Conservation (phyloP, 1,140 invertebrate genomes). For the Neodiprion lecontei region DNA sequence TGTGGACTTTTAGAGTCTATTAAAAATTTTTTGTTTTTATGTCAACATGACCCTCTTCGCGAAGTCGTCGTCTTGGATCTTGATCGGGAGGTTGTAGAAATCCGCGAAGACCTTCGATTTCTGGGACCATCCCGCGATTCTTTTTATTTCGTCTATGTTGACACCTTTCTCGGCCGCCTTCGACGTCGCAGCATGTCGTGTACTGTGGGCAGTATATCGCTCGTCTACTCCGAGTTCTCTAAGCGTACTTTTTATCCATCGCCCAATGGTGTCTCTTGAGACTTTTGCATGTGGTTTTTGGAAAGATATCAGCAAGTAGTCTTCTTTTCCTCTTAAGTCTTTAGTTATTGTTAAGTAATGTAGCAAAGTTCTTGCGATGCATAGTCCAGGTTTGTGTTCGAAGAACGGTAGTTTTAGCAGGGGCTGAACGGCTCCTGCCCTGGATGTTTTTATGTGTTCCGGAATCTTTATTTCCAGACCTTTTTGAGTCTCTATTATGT, state of each 20-base stretch:
- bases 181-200: slow-evolving; percentile 38
- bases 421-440: slow-evolving; percentile 18
- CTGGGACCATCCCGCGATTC: slow-evolving; percentile 36
- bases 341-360: slow-evolving; percentile 17
- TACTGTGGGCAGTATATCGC: slow-evolving; percentile 32
- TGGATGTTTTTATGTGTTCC: slow-evolving; percentile 27
- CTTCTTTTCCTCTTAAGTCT: slow-evolving; percentile 15
- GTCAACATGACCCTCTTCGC: no score
- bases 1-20: no score
- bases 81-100: not conserved
- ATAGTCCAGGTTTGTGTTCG: slow-evolving; percentile 18
- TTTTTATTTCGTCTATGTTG: slow-evolving; percentile 31
- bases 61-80: no score
- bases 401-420: slow-evolving; percentile 13
- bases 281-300: slow-evolving; percentile 29
- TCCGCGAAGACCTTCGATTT: slow-evolving; percentile 29
- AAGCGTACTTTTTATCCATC: slow-evolving; percentile 33
- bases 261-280: slow-evolving; percentile 31
- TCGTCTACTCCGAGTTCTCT: slow-evolving; percentile 26
- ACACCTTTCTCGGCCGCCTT: slow-evolving; percentile 30
- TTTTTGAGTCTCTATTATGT: slow-evolving; percentile 22
- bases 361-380: slow-evolving; percentile 13
- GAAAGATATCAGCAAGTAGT: slow-evolving; percentile 23
- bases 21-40: no score
- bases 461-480: slow-evolving; percentile 29